Evolutionary conservation across 2,888 invertebrate genomes (phyloP).

Genomic region (Baronia brevicornis): DNA sequence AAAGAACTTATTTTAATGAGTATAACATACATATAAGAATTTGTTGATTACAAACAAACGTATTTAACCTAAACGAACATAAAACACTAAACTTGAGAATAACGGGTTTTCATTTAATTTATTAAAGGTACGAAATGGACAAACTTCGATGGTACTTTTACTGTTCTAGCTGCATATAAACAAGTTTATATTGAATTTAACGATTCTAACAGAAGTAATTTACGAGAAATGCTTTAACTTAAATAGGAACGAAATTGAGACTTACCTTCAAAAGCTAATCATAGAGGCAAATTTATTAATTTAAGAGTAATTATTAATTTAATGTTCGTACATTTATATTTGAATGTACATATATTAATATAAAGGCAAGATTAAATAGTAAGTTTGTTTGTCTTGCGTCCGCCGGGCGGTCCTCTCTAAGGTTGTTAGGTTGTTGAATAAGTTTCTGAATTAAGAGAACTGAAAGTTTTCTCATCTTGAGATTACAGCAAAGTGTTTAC

Average conservation of each 20-base stretch:
- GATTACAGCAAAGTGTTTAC: constrained; percentile 77
- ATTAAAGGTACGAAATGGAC: constrained; percentile 4
- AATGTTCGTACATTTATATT: constrained; percentile 24
- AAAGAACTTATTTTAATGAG: too few species aligned
- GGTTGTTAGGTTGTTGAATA: constrained; percentile 76
- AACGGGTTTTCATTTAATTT: too few species aligned
- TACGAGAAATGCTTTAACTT: neutral
- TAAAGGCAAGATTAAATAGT: constrained; percentile 62
- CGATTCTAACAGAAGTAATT: neutral
- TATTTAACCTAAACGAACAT: too few species aligned
- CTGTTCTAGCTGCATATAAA: neutral
- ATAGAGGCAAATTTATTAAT: constrained; percentile 14
- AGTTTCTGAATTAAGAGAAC: constrained; percentile 77
- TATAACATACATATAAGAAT: too few species aligned
- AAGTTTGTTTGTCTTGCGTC: constrained; percentile 71
- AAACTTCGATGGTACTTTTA: constrained; percentile 10
- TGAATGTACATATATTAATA: constrained; percentile 44
- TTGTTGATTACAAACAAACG: too few species aligned
- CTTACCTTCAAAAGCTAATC: too few species aligned
- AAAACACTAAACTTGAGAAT: too few species aligned
- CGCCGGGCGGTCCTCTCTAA: constrained; percentile 63
- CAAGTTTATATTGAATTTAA: neutral
- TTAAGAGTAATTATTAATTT: too few species aligned
- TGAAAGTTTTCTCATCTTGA: constrained; percentile 77
- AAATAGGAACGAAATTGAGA: too few species aligned